These are phyloP conservation scores for Meriones unguiculatus DNA, from an alignment of 2,113 vertebrate species.

Conservation along the genomic window DNA sequence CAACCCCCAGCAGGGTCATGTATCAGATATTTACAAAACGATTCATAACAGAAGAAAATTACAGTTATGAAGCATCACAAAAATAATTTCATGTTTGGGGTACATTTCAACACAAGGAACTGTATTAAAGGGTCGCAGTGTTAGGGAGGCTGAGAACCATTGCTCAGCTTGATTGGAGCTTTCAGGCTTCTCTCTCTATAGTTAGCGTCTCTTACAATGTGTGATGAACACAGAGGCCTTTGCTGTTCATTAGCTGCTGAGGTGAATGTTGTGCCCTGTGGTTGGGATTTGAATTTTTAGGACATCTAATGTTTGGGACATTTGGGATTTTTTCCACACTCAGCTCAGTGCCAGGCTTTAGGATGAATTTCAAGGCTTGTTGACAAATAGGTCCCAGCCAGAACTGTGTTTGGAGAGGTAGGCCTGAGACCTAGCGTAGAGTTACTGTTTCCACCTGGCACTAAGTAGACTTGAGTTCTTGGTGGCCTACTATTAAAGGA, in stretches of 20 bases:
- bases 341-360: not conserved
- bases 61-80: not conserved
- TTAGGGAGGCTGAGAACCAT: not conserved
- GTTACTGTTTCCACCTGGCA: not conserved
- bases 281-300: accelerated
- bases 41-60: not conserved
- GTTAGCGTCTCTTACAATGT: too few relatives aligned
- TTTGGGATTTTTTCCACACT: not conserved
- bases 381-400: not conserved
- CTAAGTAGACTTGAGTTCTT: not conserved
- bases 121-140: not conserved
- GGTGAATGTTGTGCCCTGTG: not conserved
- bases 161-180: not conserved
- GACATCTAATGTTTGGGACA: not conserved
- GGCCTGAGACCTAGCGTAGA: not conserved
- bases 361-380: not conserved
- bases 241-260: too few relatives aligned
- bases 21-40: too few relatives aligned
- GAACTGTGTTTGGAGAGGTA: not conserved
- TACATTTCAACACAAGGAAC: not conserved
- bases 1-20: too few relatives aligned
- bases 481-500: not conserved
- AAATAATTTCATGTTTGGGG: not conserved
- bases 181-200: not conserved
- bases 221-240: not conserved